Percentiles rank a stretch among this genome's conserved stretches.
Evolutionary conservation across 2,888 invertebrate genomes (phyloP).

Genomic region (Lydus trimaculatus): DNA sequence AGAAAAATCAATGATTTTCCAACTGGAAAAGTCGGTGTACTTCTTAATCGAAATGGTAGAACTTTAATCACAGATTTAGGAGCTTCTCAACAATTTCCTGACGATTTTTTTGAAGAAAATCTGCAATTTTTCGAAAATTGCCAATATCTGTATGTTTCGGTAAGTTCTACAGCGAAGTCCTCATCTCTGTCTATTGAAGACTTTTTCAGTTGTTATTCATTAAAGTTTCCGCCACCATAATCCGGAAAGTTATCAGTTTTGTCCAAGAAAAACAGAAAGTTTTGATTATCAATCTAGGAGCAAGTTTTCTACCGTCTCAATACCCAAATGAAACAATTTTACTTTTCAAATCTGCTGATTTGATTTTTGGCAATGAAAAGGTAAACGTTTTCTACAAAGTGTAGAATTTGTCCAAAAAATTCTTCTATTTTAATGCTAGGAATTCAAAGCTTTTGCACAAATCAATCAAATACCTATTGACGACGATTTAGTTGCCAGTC

Average conservation of each 20-base stretch:
- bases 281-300: constrained; percentile 44
- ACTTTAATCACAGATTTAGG: constrained; percentile 44
- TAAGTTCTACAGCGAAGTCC: too few relatives aligned
- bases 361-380: constrained; percentile 47
- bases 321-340: constrained; percentile 35
- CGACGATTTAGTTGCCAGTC: constrained; percentile 10
- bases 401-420: too few relatives aligned
- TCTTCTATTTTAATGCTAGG: too few relatives aligned
- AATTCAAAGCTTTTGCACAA: constrained; percentile 37
- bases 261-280: constrained; percentile 31
- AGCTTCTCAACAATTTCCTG: constrained; percentile 36
- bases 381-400: constrained; percentile 30
- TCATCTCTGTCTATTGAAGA: too few relatives aligned
- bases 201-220: constrained; percentile 46
- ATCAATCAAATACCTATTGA: constrained; percentile 11
- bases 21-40: constrained; percentile 43
- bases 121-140: constrained; percentile 8
- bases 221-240: constrained; percentile 34
- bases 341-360: constrained; percentile 36
- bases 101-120: constrained; percentile 24
- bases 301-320: constrained; percentile 36
- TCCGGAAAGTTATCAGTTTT: constrained; percentile 32
- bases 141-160: constrained; percentile 41
- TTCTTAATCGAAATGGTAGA: constrained; percentile 37
- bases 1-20: constrained; percentile 21